A percentile compares a stretch with the other conserved stretches of the same genome.
Conservation (phyloP, 2,113 vertebrate genomes). For the Pterocles gutturalis region DNA sequence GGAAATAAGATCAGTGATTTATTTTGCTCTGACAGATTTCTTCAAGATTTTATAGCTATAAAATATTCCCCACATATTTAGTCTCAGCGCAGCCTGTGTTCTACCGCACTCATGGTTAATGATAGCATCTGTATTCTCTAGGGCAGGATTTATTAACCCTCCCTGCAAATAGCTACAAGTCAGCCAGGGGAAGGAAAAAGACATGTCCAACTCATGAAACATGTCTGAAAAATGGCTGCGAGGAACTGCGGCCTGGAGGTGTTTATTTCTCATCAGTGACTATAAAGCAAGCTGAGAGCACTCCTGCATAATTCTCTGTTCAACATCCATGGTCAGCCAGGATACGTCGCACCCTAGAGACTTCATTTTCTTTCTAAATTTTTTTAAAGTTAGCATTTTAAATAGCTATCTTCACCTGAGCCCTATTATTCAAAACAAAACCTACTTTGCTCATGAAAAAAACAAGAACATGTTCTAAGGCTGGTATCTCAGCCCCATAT, state of each 20-base stretch:
- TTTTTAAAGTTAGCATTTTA: background rate
- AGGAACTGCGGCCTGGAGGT: background rate
- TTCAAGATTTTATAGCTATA: background rate
- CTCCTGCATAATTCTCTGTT: background rate
- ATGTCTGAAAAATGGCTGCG: background rate
- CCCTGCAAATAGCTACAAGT: slow-evolving; percentile 4
- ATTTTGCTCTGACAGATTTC: background rate
- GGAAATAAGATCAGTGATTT: background rate
- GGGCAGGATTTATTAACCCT: slow-evolving; percentile 9
- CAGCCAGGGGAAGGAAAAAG: background rate
- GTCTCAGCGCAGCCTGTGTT: background rate
- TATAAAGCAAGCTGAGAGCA: background rate
- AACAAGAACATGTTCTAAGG: background rate
- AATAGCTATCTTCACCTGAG: background rate
- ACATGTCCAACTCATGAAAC: background rate
- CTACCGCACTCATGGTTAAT: background rate
- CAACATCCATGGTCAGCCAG: background rate
- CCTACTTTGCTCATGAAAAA: background rate
- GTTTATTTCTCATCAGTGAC: background rate
- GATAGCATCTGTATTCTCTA: background rate
- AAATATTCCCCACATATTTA: background rate
- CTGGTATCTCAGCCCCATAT: background rate
- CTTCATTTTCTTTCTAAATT: background rate
- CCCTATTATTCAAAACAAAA: background rate
- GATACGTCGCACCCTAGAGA: background rate